Evolutionary conservation across 2,888 invertebrate species (phyloP).

Genomic region (Hirtodrosophila duncani): DNA sequence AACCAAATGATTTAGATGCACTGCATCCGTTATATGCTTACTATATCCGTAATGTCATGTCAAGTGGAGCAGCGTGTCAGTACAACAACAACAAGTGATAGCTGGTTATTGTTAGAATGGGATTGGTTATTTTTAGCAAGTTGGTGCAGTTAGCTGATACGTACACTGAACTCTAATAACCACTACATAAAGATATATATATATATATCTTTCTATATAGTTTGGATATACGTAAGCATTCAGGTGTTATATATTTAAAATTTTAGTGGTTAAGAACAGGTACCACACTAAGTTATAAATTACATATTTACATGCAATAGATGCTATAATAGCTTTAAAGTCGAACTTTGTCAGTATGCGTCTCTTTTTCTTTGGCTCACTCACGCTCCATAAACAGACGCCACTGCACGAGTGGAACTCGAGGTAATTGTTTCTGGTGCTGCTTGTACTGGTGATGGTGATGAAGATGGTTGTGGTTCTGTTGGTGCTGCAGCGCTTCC

Average conservation of each 20-base stretch:
- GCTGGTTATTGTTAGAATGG: constrained; percentile 33
- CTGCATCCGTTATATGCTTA: constrained; percentile 76
- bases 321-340: constrained; percentile 4
- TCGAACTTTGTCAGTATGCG: constrained; percentile 11
- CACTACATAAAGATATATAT: constrained; percentile 3
- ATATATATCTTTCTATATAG: background rate
- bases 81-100: constrained; percentile 44
- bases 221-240: no score
- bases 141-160: constrained; percentile 50
- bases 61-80: constrained; percentile 50
- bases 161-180: constrained; percentile 58
- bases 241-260: constrained; percentile 17
- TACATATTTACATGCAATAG: constrained; percentile 39
- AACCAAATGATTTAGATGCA: constrained; percentile 54
- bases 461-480: constrained; percentile 18
- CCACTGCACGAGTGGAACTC: constrained; percentile 50
- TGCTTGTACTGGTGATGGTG: constrained; percentile 21
- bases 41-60: constrained; percentile 46
- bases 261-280: no score
- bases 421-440: constrained; percentile 15
- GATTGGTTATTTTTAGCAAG: constrained; percentile 10
- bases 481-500: constrained; percentile 17
- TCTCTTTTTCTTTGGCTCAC: constrained; percentile 34
- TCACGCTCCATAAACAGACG: constrained; percentile 75
- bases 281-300: background rate